Evolutionary conservation across 2,113 vertebrate species (phyloP).

Genomic region (Ictalurus furcatus): DNA sequence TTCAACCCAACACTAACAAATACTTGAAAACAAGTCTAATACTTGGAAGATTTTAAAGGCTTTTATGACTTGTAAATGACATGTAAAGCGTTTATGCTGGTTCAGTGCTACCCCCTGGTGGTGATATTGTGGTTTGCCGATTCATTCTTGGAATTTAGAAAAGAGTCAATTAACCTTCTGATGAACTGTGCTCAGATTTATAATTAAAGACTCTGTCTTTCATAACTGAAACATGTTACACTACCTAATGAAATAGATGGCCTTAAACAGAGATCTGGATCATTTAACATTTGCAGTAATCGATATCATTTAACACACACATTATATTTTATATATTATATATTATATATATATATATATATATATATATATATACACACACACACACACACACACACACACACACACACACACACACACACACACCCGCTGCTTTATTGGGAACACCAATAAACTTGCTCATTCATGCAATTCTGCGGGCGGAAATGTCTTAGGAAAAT

Average conservation of each 20-base stretch:
- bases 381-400: too few relatives aligned
- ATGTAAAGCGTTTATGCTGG: background rate
- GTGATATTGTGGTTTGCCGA: background rate
- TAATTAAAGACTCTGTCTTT: background rate
- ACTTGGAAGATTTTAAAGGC: background rate
- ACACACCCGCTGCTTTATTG: background rate
- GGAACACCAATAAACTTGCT: background rate
- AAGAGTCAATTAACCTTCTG: background rate
- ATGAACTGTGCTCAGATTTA: background rate
- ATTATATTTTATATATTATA: too few relatives aligned
- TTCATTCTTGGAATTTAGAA: background rate
- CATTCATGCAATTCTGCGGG: background rate
- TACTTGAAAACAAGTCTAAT: too few relatives aligned
- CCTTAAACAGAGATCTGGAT: background rate
- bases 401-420: background rate
- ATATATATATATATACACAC: too few relatives aligned
- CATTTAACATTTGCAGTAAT: background rate
- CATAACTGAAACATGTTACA: background rate
- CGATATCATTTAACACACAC: background rate
- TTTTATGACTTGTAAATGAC: background rate
- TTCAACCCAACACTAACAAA: background rate
- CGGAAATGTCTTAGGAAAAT: background rate
- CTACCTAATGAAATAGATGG: background rate
- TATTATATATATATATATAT: too few relatives aligned
- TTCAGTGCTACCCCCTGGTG: slow-evolving; percentile 38